Base-by-base conservation (phyloP, 1,140 invertebrate species). In the Eriosoma lanigerum region DNA sequence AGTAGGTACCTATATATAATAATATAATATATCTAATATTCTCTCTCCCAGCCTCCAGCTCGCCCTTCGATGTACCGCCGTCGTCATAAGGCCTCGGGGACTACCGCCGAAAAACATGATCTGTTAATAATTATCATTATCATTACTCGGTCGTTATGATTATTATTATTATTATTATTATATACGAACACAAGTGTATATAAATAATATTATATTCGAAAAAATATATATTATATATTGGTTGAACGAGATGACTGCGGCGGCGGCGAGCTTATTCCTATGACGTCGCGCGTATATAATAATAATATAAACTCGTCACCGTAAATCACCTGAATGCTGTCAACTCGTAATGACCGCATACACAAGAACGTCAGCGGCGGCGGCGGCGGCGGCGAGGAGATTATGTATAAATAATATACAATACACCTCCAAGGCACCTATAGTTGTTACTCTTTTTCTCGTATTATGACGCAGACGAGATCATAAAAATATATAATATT, bases 281-380 rank as follows among this genome's bases (percentile, higher is more conserved):
- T 17, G 15, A 68, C 66, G 13, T 68, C n/a, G 21, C 66, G n/a
- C 13, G 38, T 12, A n/a, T 13, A 66, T 44, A 38, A 38, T 44
- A 29, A 76, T 54, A 73, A 73, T 54, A 24, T 38, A 44, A 21
- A 75, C 75, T 78, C 75, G 75, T 78, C 75, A 78, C 75, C 75
- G 75, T 78, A 78, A 78, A 78, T 78, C 75, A 78, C 75, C 75
- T 24, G 75, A 46, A 78, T 17, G 75, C 75, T 78, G 75, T 78
- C 75, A 21, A 56, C 75, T 56, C 48, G 56, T 78, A 78, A 78
- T 60, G 52, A 76, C 73, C 73, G 21, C 64, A 29, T 13, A 24
- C 72, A 15, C n/a, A 38, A 44, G 32, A 21, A 58, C 54, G 54
- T 58, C 24, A 21, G 29, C 32, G n/a, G 5, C 48, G 32, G 26